A percentile compares a stretch with the other conserved stretches of the same genome.
phyloP scores from a whole-genome alignment of 1,140 invertebrate genomes.

The Octopus sinensis region DNA sequence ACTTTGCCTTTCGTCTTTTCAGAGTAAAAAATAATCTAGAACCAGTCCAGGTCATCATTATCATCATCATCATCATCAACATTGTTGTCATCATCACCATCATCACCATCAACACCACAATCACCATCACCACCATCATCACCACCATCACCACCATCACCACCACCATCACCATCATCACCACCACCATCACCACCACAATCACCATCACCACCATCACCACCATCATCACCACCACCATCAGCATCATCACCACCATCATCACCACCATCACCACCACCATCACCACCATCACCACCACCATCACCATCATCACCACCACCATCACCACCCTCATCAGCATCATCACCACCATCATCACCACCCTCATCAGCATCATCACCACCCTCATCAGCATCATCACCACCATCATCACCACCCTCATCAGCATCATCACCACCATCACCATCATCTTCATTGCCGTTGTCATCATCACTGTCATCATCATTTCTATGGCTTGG shows the following conservation, averaged over 20 bases:
- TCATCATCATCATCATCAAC: not conserved
- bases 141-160: constrained; percentile 17
- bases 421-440: no score
- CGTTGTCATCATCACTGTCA: no score
- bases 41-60: not conserved
- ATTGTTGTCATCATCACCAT: not conserved
- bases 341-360: constrained; percentile 4
- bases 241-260: constrained; percentile 17
- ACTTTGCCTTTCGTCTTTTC: not conserved
- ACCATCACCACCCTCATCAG: constrained; percentile 22
- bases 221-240: not conserved
- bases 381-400: constrained; percentile 11
- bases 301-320: constrained; percentile 25
- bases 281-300: constrained; percentile 14
- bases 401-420: no score
- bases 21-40: not conserved
- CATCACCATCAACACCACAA: constrained; percentile 4
- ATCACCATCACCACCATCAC: not conserved
- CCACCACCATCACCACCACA: not conserved
- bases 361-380: constrained; percentile 8
- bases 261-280: constrained; percentile 14
- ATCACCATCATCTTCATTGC: no score
- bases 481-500: no score
- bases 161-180: not conserved
- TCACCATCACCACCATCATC: constrained; percentile 13